Percentiles rank a stretch among this genome's conserved stretches.
These are phyloP conservation scores for Heliconius congener DNA, from an alignment of 1,140 invertebrate genomes.

Conservation along the genomic window DNA sequence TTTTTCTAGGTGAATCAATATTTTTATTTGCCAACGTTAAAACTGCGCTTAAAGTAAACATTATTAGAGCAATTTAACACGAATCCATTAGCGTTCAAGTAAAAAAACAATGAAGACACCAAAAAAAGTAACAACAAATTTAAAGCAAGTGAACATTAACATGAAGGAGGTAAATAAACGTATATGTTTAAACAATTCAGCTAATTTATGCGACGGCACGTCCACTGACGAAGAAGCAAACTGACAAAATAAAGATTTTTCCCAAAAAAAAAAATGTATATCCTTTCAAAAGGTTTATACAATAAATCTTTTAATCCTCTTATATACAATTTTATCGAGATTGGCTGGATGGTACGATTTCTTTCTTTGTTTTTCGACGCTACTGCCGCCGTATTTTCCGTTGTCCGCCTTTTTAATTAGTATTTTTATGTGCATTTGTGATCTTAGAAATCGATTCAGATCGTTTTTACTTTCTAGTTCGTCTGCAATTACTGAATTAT, in stretches of 20 bases:
- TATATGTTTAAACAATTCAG: constrained; percentile 55
- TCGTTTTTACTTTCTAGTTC: constrained; percentile 25
- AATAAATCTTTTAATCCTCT: constrained; percentile 78
- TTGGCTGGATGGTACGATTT: constrained; percentile 54
- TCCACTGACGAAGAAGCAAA: constrained; percentile 59
- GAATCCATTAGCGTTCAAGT: constrained; percentile 39
- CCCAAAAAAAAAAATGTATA: constrained; percentile 52
- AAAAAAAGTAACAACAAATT: constrained; percentile 46
- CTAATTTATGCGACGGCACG: constrained; percentile 75
- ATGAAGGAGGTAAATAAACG: constrained; percentile 62
- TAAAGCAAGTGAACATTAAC: constrained; percentile 57
- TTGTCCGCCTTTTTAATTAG: constrained; percentile 50
- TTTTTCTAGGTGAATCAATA: neutral
- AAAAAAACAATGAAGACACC: constrained; percentile 44
- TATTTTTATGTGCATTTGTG: constrained; percentile 44
- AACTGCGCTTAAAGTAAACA: constrained; percentile 17
- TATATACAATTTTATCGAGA: constrained; percentile 78
- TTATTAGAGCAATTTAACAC: constrained; percentile 34
- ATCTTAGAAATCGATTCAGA: constrained; percentile 43
- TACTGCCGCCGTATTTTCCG: constrained; percentile 42
- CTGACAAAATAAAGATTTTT: constrained; percentile 70
- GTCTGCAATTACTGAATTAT: constrained; percentile 21
- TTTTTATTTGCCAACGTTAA: neutral
- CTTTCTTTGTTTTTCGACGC: constrained; percentile 50
- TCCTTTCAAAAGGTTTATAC: constrained; percentile 74